Base-by-base conservation (phyloP, 2,113 vertebrate genomes). In the Vulpes lagopus region DNA sequence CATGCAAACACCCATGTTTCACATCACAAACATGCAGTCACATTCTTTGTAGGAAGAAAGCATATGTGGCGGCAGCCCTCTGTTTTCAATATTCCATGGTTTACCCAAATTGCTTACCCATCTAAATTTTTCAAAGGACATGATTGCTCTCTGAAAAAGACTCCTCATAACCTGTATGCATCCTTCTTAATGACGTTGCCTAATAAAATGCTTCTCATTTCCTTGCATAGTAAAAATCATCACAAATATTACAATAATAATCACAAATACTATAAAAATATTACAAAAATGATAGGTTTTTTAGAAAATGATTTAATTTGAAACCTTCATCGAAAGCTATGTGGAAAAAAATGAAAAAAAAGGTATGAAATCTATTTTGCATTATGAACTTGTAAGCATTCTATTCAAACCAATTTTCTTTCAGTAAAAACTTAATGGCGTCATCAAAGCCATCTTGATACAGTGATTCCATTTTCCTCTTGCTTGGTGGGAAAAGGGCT, bases 401-500 rank as follows among this genome's bases (percentile, higher is more conserved):
- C 98, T 98, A 98, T 74, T 98, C 95, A 97, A 99, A 99, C 99
- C 99, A 99, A 49, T 98, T 97, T 97, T 99, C 99, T 76, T 98
- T 98, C 94, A 97, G 98, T 65, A 99, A 97, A 98, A 99, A 99
- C 10, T 16, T 85, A 8, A 99, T 84, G 3, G 99, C 57, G 3
- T 99, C 99, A 0, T 97, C 60, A 88, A 99, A 99, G 9, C 99
- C 99, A n/a, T 98, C 98, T 16, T 98, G 98, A 87, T 98, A 98
- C 1, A 99, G 85, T 0, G 1, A 95, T 3, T 98, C 97, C 99
- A 99, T 99, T 83, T 96, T 96, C 79, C 85, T 32, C 84, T 91
- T 73, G 69, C 98, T 60, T 0, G 99, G 99, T 7, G 99, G 99
- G 98, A 99, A 99, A 38, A 99, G 98, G 85, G 99, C 99, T 94